Conservation (phyloP, 2,113 vertebrate genomes). For the Melanotaenia duboulayi region DNA sequence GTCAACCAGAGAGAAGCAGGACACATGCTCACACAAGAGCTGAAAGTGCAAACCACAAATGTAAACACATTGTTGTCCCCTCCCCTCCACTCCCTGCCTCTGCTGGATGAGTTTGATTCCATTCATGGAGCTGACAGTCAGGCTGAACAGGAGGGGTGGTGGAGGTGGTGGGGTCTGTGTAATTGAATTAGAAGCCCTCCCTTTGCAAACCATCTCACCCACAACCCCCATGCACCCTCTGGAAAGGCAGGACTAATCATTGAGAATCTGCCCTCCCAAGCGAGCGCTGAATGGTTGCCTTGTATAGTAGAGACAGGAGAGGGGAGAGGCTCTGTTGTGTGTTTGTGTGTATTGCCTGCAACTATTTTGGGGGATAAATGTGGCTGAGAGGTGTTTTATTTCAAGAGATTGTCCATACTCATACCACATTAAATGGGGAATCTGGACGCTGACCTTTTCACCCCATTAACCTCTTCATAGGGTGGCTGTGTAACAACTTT, state of each 20-base stretch:
- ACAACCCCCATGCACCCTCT: neutral
- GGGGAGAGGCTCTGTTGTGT: constrained; percentile 30
- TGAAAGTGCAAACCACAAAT: constrained; percentile 47
- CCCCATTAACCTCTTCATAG: constrained; percentile 53
- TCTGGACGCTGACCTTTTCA: constrained; percentile 64
- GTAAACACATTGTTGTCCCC: constrained; percentile 49
- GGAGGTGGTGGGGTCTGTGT: constrained; percentile 23
- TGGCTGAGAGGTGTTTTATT: constrained; percentile 66
- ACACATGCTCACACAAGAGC: constrained; percentile 12
- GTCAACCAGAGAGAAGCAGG: constrained; percentile 4
- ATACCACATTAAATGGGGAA: constrained; percentile 62
- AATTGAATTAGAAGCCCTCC: constrained; percentile 68
- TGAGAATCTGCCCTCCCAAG: constrained; percentile 66
- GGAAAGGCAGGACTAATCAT: constrained; percentile 63
- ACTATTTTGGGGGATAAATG: constrained; percentile 49
- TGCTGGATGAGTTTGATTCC: constrained; percentile 44
- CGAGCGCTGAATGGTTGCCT: constrained; percentile 67
- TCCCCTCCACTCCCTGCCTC: neutral
- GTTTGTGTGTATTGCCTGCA: constrained; percentile 5
- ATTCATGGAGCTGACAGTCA: constrained; percentile 61
- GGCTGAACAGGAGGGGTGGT: constrained; percentile 10
- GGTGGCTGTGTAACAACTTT: constrained; percentile 40
- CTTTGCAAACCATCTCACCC: neutral
- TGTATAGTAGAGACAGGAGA: constrained; percentile 78
- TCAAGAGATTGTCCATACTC: constrained; percentile 60